Percentiles rank a stretch among this genome's conserved stretches.
phyloP scores from a whole-genome alignment of 2,888 invertebrate species.

The Orchestes rusci region DNA sequence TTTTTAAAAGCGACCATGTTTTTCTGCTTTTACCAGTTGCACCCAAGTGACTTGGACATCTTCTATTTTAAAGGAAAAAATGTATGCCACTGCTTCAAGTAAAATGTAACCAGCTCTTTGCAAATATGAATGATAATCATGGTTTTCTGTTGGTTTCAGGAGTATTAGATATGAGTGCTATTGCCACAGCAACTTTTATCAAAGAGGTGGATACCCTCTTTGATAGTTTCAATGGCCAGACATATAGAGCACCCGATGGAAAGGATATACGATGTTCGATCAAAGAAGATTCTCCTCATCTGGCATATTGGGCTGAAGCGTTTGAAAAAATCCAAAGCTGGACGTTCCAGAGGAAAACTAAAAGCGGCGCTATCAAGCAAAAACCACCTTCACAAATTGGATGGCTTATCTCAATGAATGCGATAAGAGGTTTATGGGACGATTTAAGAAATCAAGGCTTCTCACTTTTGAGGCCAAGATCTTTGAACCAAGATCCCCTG shows the following conservation, averaged over 20 bases:
- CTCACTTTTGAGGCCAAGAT: conserved; percentile 5
- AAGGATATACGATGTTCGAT: neutral
- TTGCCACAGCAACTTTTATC: conserved; percentile 25
- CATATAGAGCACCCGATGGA: neutral
- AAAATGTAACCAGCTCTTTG: no score
- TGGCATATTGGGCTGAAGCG: neutral
- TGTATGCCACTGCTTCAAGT: no score
- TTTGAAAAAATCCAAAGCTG: neutral
- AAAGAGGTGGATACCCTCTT: conserved; percentile 28
- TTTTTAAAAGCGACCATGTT: no score
- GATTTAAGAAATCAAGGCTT: neutral
- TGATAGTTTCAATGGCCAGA: conserved; percentile 28
- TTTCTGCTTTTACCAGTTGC: no score
- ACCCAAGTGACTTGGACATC: no score
- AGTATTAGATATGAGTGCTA: neutral
- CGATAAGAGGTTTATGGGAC: conserved; percentile 11
- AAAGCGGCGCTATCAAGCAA: conserved; percentile 7
- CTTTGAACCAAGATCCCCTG: conserved; percentile 13
- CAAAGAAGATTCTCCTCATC: neutral
- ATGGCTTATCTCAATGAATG: conserved; percentile 19
- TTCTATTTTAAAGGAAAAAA: no score
- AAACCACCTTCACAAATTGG: conserved; percentile 25
- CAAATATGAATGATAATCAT: neutral
- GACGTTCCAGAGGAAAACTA: conserved; percentile 9
- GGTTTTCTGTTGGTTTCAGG: neutral